Base-by-base conservation (phyloP, 2,888 invertebrate species). In the Pycnomerus fuliginosus region DNA sequence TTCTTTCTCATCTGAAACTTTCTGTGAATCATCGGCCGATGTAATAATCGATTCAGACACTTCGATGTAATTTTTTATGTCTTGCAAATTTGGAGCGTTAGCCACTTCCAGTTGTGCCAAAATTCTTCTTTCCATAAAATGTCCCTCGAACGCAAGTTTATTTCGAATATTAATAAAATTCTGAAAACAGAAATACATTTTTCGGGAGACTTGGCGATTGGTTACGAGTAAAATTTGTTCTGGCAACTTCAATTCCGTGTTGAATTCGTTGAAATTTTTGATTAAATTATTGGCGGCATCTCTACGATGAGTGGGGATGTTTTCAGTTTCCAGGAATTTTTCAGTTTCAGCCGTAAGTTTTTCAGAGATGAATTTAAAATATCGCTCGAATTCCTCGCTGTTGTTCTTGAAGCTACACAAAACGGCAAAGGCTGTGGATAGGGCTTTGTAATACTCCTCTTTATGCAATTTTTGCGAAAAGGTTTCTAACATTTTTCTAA, bases 41-140 rank as follows among this genome's bases (percentile, higher is more conserved):
- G 33, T 40, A 7, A 50, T 50, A 14, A 44, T 34, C 17, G 40
- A 15, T 33, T 50, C 50, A 3, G 44, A 47, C n/a, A 44, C 16
- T 25, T 44, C 35, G 13, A 47, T 16, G 17, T 50, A 47, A 11
- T 5, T 38, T 14, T 22, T 14, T 7, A 43, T 20, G 7, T 50
- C 49, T 7, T 24, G 25, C 11, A 44, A 16, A 10, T 17, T 44
- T 14, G 37, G 8, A 10, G 16, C n/a, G n/a, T 20, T 16, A n/a
- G 28, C 16, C 2, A 23, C 7, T 42, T 38, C 16, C 4, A 12
- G 3, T 3, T 24, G 25, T 12, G 23, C 20, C n/a, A 43, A 13
- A 2, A 44, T 14, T 29, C 38, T 16, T 16, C 33, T 20, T 34
- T 30, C 17, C 14, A 16, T 22, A 10, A 7, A 36, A 15, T 8